phyloP scores from a whole-genome alignment of 2,888 invertebrate species.

The Criorhina ranunculi region DNA sequence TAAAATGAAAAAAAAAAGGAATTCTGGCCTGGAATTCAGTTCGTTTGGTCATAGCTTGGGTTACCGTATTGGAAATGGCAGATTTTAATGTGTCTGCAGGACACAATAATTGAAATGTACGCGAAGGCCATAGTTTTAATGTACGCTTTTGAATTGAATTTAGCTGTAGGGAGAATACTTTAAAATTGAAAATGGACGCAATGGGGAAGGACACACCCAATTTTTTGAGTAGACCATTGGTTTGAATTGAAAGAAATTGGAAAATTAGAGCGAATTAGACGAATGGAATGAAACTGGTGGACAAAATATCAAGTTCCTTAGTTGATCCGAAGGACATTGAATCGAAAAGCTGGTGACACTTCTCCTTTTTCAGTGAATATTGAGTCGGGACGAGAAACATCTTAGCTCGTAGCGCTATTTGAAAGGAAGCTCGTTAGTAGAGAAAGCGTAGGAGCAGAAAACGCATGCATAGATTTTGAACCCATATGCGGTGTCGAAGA shows the following conservation, averaged over 20 bases:
- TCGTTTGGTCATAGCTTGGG: background rate
- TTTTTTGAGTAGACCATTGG: constrained; percentile 15
- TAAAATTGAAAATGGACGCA: constrained; percentile 55
- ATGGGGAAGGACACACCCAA: background rate
- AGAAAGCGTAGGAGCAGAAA: too few relatives aligned
- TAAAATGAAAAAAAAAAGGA: constrained; percentile 42
- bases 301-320: too few relatives aligned
- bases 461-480: too few relatives aligned
- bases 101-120: constrained; percentile 73
- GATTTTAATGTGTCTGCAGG: constrained; percentile 72
- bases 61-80: constrained; percentile 44
- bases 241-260: constrained; percentile 66
- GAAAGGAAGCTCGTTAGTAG: too few relatives aligned
- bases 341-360: too few relatives aligned
- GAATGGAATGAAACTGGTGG: background rate
- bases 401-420: too few relatives aligned
- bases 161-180: constrained; percentile 19
- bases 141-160: constrained; percentile 32
- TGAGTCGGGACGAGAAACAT: too few relatives aligned
- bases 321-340: too few relatives aligned
- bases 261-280: constrained; percentile 31
- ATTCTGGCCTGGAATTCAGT: constrained; percentile 22
- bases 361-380: too few relatives aligned
- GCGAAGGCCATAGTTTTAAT: constrained; percentile 55
- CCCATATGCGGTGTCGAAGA: too few relatives aligned